Percentiles rank a stretch among this genome's conserved stretches.
phyloP scores from a whole-genome alignment of 37 sponge, comb jelly and placozoan genomes.

The Crambe crambe region DNA sequence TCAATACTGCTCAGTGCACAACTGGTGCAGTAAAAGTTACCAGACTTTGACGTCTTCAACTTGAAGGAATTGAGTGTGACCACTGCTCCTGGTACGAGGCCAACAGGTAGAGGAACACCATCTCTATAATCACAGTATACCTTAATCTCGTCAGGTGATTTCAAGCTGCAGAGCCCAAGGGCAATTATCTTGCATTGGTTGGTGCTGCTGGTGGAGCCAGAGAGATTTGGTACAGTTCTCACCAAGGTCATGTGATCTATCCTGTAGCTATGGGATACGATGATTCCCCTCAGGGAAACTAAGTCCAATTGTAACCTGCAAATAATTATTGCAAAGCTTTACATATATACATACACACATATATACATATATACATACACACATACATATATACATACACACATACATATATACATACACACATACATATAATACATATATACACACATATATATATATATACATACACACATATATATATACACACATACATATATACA shows the following conservation, averaged over 20 bases:
- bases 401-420: neutral
- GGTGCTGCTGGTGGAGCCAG: neutral
- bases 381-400: neutral
- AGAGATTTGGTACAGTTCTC: neutral
- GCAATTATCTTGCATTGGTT: slow-evolving; percentile 15
- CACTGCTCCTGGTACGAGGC: slow-evolving; percentile 38
- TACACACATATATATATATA: neutral
- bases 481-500: neutral
- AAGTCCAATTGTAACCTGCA: neutral
- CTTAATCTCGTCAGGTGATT: slow-evolving; percentile 23
- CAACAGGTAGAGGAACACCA: slow-evolving; percentile 13
- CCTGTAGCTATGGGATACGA: slow-evolving; percentile 11
- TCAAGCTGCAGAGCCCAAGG: slow-evolving; percentile 14
- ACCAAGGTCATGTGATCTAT: slow-evolving; percentile 2
- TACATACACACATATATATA: neutral
- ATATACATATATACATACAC: neutral
- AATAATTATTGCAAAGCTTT: too few relatives aligned
- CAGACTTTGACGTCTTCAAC: slow-evolving; percentile 20
- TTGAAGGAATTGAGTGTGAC: slow-evolving; percentile 24
- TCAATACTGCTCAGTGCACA: slow-evolving; percentile 25
- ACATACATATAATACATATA: neutral
- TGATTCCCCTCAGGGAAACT: slow-evolving; percentile 21
- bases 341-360: neutral
- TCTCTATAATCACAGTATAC: slow-evolving; percentile 24
- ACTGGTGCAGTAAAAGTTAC: slow-evolving; percentile 29